phyloP scores from a whole-genome alignment of 2,888 invertebrate genomes.

The Margaritifera margaritifera region DNA sequence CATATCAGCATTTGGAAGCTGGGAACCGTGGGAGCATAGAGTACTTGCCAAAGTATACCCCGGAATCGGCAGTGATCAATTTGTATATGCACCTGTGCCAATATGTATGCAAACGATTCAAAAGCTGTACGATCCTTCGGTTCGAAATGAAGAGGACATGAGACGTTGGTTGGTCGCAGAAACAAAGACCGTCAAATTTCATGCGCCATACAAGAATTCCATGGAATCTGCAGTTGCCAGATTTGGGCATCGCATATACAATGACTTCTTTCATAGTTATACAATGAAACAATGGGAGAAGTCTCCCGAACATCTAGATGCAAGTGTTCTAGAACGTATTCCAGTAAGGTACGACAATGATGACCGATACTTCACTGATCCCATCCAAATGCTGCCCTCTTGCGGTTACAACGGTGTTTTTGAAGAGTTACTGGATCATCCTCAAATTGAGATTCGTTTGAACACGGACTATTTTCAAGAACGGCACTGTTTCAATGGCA shows the following conservation, averaged over 20 bases:
- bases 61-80: background rate
- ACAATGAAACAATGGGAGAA: conserved; percentile 15
- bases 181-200: background rate
- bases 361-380: conserved; percentile 12
- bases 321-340: conserved; percentile 9
- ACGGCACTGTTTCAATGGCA: background rate
- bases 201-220: background rate
- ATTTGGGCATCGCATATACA: conserved; percentile 3
- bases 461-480: conserved; percentile 3
- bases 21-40: conserved; percentile 11
- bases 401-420: conserved; percentile 7
- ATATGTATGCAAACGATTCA: conserved; percentile 8
- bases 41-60: background rate
- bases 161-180: conserved; percentile 1
- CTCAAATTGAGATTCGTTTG: background rate
- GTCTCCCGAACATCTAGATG: conserved; percentile 10
- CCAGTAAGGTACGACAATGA: conserved; percentile 7
- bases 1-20: conserved; percentile 2
- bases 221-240: conserved; percentile 6
- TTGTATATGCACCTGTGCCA: conserved; percentile 5
- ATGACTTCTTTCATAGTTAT: conserved; percentile 8
- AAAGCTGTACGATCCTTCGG: conserved; percentile 3
- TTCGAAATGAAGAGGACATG: background rate
- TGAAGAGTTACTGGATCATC: conserved; percentile 8
- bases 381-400: conserved; percentile 6